Evolutionary conservation across 2,888 invertebrate genomes (phyloP).

Genomic region (Drosophila ochracea): DNA sequence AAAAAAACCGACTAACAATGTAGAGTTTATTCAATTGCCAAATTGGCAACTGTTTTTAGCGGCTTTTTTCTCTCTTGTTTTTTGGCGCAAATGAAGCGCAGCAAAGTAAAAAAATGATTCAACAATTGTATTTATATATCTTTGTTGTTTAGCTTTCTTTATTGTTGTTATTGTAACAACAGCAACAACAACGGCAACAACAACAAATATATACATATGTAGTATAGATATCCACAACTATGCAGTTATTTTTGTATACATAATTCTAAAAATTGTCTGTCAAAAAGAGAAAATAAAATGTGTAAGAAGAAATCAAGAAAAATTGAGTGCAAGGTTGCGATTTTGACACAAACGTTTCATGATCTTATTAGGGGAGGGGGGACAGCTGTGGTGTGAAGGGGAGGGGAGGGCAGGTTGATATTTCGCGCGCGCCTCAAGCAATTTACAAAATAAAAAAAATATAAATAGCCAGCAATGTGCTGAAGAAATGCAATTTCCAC

Average conservation of each 20-base stretch:
- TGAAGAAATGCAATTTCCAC: constrained; percentile 57
- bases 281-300: constrained; percentile 16
- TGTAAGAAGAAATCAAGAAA: constrained; percentile 29
- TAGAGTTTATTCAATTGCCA: constrained; percentile 39
- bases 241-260: constrained; percentile 46
- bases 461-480: constrained; percentile 70
- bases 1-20: constrained; percentile 23
- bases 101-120: constrained; percentile 47
- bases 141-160: constrained; percentile 4
- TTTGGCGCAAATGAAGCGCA: constrained; percentile 46
- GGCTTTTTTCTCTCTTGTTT: background rate
- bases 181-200: background rate
- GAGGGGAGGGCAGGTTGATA: background rate
- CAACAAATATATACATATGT: background rate
- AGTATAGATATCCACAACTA: constrained; percentile 24
- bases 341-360: constrained; percentile 67
- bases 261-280: constrained; percentile 71
- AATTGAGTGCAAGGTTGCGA: constrained; percentile 75
- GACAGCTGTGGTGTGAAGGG: constrained; percentile 3
- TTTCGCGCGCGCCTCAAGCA: constrained; percentile 32
- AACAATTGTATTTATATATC: constrained; percentile 33
- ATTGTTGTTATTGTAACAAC: background rate
- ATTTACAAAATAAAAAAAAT: constrained; percentile 62
- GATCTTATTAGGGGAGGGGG: constrained; percentile 13
- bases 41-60: constrained; percentile 53